Percentiles rank a stretch among this genome's conserved stretches.
Conservation (phyloP, 2,888 invertebrate species). For the Yponomeuta malinellus region DNA sequence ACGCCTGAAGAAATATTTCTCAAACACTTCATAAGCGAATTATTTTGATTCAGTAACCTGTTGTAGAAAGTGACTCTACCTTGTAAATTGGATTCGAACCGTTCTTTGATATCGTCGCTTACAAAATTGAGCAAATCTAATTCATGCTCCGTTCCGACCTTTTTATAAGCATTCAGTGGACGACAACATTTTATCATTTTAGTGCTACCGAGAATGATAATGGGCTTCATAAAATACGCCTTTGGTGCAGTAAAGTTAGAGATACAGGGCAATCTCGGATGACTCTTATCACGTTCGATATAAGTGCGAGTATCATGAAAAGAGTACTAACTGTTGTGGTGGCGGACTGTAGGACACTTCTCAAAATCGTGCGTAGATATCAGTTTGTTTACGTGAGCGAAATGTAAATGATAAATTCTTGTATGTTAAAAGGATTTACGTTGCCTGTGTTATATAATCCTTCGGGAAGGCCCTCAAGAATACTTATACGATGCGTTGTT, state of each 20-base stretch:
- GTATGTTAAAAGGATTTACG: constrained; percentile 26
- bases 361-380: constrained; percentile 60
- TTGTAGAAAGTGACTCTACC: not conserved
- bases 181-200: constrained; percentile 43
- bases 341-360: constrained; percentile 33
- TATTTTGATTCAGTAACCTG: not conserved
- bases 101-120: not conserved
- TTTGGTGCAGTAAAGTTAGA: constrained; percentile 35
- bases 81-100: not conserved
- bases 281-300: no score
- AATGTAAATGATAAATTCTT: constrained; percentile 32
- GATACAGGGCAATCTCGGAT: no score
- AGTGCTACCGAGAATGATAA: constrained; percentile 38
- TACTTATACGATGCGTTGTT: not conserved
- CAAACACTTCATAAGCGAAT: no score
- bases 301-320: no score
- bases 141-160: constrained; percentile 20
- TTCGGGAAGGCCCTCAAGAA: not conserved
- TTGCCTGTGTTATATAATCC: constrained; percentile 24
- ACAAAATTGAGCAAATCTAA: constrained; percentile 23
- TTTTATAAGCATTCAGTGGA: constrained; percentile 36
- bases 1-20: no score
- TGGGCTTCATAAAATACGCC: constrained; percentile 45
- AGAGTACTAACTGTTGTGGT: no score
- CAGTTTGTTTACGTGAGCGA: constrained; percentile 54